Evolutionary conservation across 2,888 invertebrate species (phyloP).

Genomic region (Drosophila imparisetae): DNA sequence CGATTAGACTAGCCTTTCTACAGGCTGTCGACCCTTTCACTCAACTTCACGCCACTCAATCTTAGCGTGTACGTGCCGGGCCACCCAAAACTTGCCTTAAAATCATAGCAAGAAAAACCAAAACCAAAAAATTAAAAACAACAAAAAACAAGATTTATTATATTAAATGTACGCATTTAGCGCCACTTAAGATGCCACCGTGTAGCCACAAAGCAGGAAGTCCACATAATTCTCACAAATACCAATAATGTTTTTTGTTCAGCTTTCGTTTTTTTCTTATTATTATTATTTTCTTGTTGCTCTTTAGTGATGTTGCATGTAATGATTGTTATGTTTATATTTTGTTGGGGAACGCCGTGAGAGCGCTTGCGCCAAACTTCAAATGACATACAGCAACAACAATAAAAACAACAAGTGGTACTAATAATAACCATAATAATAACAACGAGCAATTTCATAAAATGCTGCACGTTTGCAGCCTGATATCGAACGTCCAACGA

Average conservation of each 20-base stretch:
- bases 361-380: slow-evolving; percentile 64
- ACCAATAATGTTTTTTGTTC: slow-evolving; percentile 72
- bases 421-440: slow-evolving; percentile 80
- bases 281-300: slow-evolving; percentile 23
- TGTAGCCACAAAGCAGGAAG: slow-evolving; percentile 68
- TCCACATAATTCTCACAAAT: slow-evolving; percentile 76
- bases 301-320: slow-evolving; percentile 36
- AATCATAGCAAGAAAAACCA: slow-evolving; percentile 21
- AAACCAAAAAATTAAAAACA: slow-evolving; percentile 32
- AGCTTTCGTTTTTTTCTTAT: slow-evolving; percentile 57
- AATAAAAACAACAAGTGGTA: slow-evolving; percentile 47
- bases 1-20: slow-evolving; percentile 39
- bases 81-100: slow-evolving; percentile 63
- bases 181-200: slow-evolving; percentile 73
- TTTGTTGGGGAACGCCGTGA: slow-evolving; percentile 67
- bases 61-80: slow-evolving; percentile 61
- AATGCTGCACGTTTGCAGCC: slow-evolving; percentile 65
- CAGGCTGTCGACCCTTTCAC: slow-evolving; percentile 74
- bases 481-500: slow-evolving; percentile 55
- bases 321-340: slow-evolving; percentile 78
- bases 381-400: slow-evolving; percentile 60
- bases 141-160: slow-evolving; percentile 67
- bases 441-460: slow-evolving; percentile 76
- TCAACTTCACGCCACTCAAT: slow-evolving; percentile 63
- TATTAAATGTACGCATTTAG: slow-evolving; percentile 77